Percentiles rank a stretch among this genome's conserved stretches.
Evolutionary conservation across 2,113 vertebrate genomes (phyloP).

Genomic region (Callaeas wilsoni): DNA sequence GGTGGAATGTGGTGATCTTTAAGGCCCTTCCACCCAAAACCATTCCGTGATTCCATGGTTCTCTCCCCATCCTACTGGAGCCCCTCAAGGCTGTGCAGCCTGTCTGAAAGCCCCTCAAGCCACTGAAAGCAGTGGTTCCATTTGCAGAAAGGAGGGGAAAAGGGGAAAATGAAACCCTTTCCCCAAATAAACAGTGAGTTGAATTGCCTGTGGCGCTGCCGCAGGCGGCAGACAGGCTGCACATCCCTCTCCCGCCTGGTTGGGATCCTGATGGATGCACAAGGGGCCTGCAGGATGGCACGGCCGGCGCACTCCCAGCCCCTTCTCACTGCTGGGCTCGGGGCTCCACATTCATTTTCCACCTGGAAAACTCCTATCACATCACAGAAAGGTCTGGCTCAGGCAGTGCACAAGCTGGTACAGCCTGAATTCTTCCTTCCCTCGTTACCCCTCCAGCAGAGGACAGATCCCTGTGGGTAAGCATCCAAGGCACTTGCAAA

Average conservation of each 20-base stretch:
- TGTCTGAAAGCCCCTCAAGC: neutral
- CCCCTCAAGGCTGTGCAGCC: neutral
- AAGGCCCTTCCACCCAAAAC: neutral
- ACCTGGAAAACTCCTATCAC: neutral
- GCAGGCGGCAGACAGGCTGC: neutral
- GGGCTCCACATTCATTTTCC: neutral
- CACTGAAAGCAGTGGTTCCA: neutral
- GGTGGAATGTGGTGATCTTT: neutral
- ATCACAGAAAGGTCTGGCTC: fast-evolving
- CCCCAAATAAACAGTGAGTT: neutral
- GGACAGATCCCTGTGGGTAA: neutral
- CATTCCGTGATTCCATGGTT: neutral
- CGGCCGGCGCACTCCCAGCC: neutral
- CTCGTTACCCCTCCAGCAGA: neutral
- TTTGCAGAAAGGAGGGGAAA: neutral
- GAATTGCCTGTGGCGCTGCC: neutral
- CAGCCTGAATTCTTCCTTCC: neutral
- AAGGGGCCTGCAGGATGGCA: neutral
- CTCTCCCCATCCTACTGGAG: neutral
- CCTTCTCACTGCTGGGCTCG: neutral
- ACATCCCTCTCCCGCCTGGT: neutral
- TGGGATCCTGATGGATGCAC: neutral
- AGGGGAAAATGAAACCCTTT: neutral
- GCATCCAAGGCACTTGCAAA: neutral
- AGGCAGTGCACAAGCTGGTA: neutral